These are phyloP conservation scores for Chrysocyon brachyurus DNA, from an alignment of 2,797 vertebrate species.

Conservation along the genomic window DNA sequence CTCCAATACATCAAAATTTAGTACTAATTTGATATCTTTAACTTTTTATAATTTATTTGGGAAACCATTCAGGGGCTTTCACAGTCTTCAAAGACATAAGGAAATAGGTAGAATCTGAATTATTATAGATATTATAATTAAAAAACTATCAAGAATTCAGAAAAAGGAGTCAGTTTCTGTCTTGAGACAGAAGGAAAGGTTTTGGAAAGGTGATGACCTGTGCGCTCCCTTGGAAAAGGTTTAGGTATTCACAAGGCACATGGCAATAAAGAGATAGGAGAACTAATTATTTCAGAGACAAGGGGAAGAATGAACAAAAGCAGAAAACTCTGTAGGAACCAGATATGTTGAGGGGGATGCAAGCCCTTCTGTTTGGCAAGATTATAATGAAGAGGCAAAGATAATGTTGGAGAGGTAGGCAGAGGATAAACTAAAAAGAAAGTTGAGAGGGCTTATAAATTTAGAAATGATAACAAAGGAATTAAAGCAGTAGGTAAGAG, in stretches of 20 bases:
- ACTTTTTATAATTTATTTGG: background rate
- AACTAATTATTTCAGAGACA: background rate
- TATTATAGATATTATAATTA: background rate
- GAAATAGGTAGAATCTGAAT: background rate
- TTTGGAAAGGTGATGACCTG: background rate
- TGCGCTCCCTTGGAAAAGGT: background rate
- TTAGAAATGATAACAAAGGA: background rate
- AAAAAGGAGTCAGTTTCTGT: background rate
- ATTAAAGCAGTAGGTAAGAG: background rate
- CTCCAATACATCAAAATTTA: background rate
- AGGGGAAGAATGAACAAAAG: background rate
- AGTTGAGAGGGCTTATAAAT: background rate
- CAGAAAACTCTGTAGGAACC: background rate
- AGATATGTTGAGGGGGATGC: background rate
- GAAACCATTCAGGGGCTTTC: background rate
- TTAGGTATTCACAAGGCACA: background rate
- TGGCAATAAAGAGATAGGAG: background rate
- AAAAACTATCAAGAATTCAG: background rate
- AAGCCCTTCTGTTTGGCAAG: background rate
- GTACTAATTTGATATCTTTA: slow-evolving; percentile 53
- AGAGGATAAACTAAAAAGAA: background rate
- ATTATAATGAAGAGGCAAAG: background rate
- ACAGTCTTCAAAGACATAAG: background rate
- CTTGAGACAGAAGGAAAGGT: background rate
- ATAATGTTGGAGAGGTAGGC: background rate